These are phyloP conservation scores for Drosophila mercatorum DNA, from an alignment of 2,888 invertebrate species.

Conservation along the genomic window DNA sequence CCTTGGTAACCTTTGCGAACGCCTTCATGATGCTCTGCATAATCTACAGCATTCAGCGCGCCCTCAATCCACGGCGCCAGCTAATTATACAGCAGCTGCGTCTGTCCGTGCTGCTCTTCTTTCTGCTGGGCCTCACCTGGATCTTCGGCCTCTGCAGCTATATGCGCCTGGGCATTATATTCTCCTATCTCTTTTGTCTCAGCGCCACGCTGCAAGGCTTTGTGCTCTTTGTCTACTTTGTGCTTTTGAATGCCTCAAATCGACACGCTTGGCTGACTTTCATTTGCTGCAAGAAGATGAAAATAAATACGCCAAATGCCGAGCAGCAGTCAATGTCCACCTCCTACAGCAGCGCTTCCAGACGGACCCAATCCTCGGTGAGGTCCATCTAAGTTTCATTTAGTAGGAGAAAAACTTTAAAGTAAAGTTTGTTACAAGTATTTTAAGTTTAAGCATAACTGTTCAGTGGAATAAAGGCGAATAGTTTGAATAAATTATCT, in stretches of 20 bases:
- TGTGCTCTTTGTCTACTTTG: constrained; percentile 87
- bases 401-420: background rate
- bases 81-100: constrained; percentile 85
- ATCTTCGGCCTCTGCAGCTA: constrained; percentile 87
- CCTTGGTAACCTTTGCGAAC: constrained; percentile 86
- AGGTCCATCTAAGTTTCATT: background rate
- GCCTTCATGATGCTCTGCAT: constrained; percentile 86
- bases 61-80: constrained; percentile 83
- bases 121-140: constrained; percentile 87
- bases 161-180: constrained; percentile 85
- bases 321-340: constrained; percentile 41
- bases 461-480: background rate
- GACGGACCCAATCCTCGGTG: background rate
- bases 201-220: constrained; percentile 88
- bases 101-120: constrained; percentile 87
- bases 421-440: too few species aligned
- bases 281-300: constrained; percentile 24
- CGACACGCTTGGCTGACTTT: constrained; percentile 52
- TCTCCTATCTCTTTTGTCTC: constrained; percentile 88
- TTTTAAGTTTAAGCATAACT: background rate
- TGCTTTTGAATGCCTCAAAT: constrained; percentile 86
- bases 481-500: background rate
- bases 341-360: constrained; percentile 23
- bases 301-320: constrained; percentile 21
- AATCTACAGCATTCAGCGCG: constrained; percentile 83